phyloP scores from a whole-genome alignment of 2,888 invertebrate genomes.

The Noctua janthina region DNA sequence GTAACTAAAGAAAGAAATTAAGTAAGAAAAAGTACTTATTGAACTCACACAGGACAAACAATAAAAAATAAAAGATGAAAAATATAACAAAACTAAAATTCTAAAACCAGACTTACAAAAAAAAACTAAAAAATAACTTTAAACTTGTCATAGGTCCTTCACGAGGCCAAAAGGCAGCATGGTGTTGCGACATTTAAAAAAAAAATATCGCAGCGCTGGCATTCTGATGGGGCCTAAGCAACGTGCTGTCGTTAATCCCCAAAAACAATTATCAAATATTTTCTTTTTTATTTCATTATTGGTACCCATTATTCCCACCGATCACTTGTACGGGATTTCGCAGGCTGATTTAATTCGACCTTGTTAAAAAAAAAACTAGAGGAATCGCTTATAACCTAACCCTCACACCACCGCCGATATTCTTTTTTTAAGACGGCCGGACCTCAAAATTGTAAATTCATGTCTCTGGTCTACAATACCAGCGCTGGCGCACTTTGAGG shows the following conservation, averaged over 20 bases:
- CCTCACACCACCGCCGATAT: conserved; percentile 15
- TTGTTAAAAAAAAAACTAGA: not conserved
- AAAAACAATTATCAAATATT: not conserved
- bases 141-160: too few species aligned
- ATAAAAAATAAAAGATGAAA: too few species aligned
- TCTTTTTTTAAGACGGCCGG: conserved; percentile 53
- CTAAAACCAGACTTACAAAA: too few species aligned
- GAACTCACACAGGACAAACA: too few species aligned
- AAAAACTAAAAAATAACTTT: too few species aligned
- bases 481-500: conserved; percentile 50
- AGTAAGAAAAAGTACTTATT: too few species aligned
- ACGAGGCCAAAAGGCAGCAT: too few species aligned
- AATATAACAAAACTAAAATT: too few species aligned
- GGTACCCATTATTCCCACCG: not conserved
- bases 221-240: too few species aligned
- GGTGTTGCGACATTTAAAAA: too few species aligned
- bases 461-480: conserved; percentile 59
- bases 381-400: not conserved
- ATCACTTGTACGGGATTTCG: not conserved
- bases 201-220: too few species aligned
- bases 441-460: conserved; percentile 64
- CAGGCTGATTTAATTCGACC: not conserved
- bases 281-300: not conserved
- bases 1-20: too few species aligned
- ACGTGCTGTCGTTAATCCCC: not conserved